A percentile compares a stretch with the other conserved stretches of the same genome.
phyloP scores from a whole-genome alignment of 2,888 invertebrate genomes.

The Saturnia japonica region DNA sequence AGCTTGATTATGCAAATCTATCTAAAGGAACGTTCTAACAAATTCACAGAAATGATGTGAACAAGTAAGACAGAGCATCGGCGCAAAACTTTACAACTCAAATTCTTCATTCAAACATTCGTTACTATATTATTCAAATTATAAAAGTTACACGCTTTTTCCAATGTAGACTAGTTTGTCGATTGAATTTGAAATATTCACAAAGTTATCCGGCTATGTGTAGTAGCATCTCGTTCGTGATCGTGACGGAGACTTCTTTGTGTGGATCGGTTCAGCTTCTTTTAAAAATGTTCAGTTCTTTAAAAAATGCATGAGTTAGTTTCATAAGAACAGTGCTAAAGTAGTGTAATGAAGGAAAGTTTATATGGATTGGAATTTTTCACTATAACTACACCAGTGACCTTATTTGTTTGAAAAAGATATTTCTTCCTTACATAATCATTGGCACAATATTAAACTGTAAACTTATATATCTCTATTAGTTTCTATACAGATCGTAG shows the following conservation, averaged over 20 bases:
- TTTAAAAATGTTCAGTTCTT: conserved; percentile 35
- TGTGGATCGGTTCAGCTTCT: conserved; percentile 32
- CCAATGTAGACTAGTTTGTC: conserved; percentile 43
- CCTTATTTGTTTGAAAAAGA: not conserved
- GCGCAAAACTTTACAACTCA: conserved; percentile 37
- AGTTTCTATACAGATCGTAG: too few species aligned
- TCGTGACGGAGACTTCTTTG: conserved; percentile 24
- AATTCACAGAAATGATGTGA: not conserved
- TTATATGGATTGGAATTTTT: conserved; percentile 17
- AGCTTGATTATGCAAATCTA: not conserved
- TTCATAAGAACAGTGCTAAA: conserved; percentile 30
- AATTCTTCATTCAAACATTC: conserved; percentile 44
- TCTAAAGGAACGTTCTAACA: not conserved
- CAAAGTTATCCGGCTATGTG: conserved; percentile 38
- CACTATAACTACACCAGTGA: not conserved
- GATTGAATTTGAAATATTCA: conserved; percentile 44
- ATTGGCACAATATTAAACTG: too few species aligned
- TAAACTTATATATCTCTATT: too few species aligned
- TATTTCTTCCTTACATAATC: too few species aligned
- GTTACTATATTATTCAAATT: conserved; percentile 47
- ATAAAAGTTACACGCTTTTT: conserved; percentile 37
- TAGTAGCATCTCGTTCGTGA: conserved; percentile 26
- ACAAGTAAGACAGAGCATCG: conserved; percentile 21
- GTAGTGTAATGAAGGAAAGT: conserved; percentile 33
- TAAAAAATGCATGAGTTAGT: conserved; percentile 42